Percentiles rank a stretch among this genome's conserved stretches.
phyloP scores from a whole-genome alignment of 2,113 vertebrate species.

The Tenrec ecaudatus region DNA sequence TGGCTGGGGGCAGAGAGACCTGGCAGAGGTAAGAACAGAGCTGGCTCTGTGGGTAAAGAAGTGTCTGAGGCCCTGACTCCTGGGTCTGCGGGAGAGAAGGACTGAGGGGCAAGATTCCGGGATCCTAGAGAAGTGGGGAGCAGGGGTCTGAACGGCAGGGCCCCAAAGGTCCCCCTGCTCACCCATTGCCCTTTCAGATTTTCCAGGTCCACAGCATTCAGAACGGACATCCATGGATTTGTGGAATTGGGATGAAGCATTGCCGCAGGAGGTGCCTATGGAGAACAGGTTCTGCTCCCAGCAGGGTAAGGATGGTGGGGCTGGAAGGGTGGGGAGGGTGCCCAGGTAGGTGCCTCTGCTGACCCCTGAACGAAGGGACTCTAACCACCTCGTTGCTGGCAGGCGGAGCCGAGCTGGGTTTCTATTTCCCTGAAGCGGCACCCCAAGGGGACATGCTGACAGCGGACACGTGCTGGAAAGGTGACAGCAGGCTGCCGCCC shows the following conservation, averaged over 20 bases:
- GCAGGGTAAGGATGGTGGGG: slow-evolving; percentile 60
- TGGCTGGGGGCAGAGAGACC: slow-evolving; percentile 43
- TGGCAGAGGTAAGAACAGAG: slow-evolving; percentile 71
- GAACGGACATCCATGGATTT: slow-evolving; percentile 60
- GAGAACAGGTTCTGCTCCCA: slow-evolving; percentile 49
- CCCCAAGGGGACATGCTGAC: slow-evolving; percentile 45
- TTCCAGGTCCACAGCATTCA: background rate
- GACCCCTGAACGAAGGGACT: background rate
- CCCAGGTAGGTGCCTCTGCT: background rate
- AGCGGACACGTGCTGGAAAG: slow-evolving; percentile 52
- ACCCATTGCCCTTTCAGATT: background rate
- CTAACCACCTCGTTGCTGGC: slow-evolving; percentile 20
- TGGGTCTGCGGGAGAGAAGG: background rate
- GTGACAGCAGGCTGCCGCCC: background rate
- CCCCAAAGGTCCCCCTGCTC: background rate
- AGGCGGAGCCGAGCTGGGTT: slow-evolving; percentile 73
- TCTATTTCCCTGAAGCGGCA: slow-evolving; percentile 63
- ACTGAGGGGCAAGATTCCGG: background rate
- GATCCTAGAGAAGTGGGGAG: background rate
- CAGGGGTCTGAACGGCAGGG: background rate
- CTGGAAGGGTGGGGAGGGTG: background rate
- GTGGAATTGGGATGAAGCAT: slow-evolving; percentile 68
- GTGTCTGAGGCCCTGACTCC: background rate
- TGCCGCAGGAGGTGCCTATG: slow-evolving; percentile 69
- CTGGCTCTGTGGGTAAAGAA: background rate